Evolutionary conservation across 2,888 invertebrate species (phyloP), one percentile per base, ranked within the genome.

Genomic region (Trimorus sp.): DNA sequence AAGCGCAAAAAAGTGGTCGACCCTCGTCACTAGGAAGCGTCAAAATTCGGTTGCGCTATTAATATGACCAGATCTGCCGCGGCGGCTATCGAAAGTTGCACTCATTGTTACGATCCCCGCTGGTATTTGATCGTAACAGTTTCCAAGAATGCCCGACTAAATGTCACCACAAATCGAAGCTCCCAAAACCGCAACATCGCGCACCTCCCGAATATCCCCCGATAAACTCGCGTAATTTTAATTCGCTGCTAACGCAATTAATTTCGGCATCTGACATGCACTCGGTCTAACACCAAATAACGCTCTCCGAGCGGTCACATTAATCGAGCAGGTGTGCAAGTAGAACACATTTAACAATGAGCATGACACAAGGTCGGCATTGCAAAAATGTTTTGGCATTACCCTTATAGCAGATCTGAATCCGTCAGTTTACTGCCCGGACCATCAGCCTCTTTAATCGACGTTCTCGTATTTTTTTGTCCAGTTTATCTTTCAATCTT

Each of bases 41-140:
- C 42, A 76, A 76, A 26, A 53, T 73, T 79, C 49, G 62, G 56
- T 49, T 62, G 68, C 12, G 62, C 79, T 79, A 79, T 79, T 73
- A 73, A 79, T 79, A 79, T 9, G 2, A 63, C 56, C 45, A 73
- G 79, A 68, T 73, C 73, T 79, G 71, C 79, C 51, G 62, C 65
- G 54, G 26, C 60, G 53, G 65, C 36, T 58, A 59, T 71, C 45
- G 71, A 79, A 65, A 66, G 40, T 54, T 66, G 16, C 63, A 62
- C 60, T 48, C 59, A 42, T 26, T 26, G 26, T 26, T 26, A 26
- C 26, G 26, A 26, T 26, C 26, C 26, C 26, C 26, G 26, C 26
- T 26, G 26, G 26, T 26, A 26, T 26, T 26, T 26, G 26, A 26
- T 26, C 26, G 26, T 26, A 26, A 26, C 26, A 26, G 26, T 26